Base-by-base conservation (phyloP, 1,140 invertebrate species). In the Trachymyrmex septentrionalis region DNA sequence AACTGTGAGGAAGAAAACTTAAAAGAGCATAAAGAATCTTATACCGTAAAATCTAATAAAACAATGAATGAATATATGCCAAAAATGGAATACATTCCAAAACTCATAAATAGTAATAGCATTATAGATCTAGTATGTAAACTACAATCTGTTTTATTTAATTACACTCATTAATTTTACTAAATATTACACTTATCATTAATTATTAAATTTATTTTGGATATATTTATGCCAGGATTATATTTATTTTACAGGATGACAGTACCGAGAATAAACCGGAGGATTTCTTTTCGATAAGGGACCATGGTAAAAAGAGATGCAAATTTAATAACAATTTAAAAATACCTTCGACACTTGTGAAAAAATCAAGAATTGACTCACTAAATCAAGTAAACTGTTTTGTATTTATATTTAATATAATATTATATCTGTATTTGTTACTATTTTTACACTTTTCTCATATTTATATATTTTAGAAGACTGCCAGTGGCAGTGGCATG, bases 201-300 rank as follows among this genome's bases (percentile, higher is more conserved):
- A 50, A 50, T 50, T 50, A 16, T 3, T 16, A 57, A 57, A 10
- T 21, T 57, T 21, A 57, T 10, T 21, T 57, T 57, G 6, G n/a
- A 57, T 21, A n/a, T 55, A 57, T 57, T n/a, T 9, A 57, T 21
- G 9, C 7, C 2, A n/a, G 55, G n/a, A 57, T 10, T 10, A 21
- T 57, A 10, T 57, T 55, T 55, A n/a, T 55, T n/a, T 44, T 53
- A 1, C 10, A 57, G 87, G 64, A 73, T 59, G 64, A 73, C 55
- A 78, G 64, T 38, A 44, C 61, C 21, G 67, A 88, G 82, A 82
- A 76, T 9, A 92, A 91, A 77, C 90, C 89, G 14, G 67, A 77
- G 71, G 88, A 87, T 24, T 64, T 89, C 10, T 80, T 85, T 16
- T 64, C 30, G 10, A 66, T 89, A 27, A 89, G 76, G 2, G n/a